Evolutionary conservation across 2,888 invertebrate genomes (phyloP), one percentile per base, ranked within the genome.

Genomic region (Diloba caeruleocephala): DNA sequence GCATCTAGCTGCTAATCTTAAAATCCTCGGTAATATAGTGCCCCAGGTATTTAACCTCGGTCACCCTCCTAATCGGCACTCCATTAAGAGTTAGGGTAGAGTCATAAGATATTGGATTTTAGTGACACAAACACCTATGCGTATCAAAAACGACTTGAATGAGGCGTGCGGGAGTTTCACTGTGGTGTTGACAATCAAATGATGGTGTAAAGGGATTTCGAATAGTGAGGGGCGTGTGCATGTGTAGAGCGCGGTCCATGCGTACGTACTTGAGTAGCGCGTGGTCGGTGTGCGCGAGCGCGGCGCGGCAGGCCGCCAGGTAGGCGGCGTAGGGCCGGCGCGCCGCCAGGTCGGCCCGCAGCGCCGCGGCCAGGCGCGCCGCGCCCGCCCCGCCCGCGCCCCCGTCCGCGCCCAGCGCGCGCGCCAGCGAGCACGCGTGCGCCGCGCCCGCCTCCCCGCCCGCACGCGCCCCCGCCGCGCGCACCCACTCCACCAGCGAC

Each of bases 301-400:
- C 86, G 0, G 90, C 91, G 1, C 92, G 67, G 56, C 90, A 89
- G 9, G 84, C 78, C 19, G 91, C 86, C 0, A 92, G 82, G 71
- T 92, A 91, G 37, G 89, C 84, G 31, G 90, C 89, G 76, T 92
- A 92, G 41, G 92, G 91, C 0, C 91, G 67, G 21, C 90, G 62
- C 36, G 92, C 90, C 12, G 90, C 89, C n/a, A 92, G 81, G 74
- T 92, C 92, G 1, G 89, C 85, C 0, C 90, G 77, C 72, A 92
- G 77, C 1, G 90, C 87, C 10, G 86, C 89, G 1, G 89, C 90
- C 12, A 91, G 83, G 0, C 90, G 79, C 7, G 81, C 41, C 59
- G 26, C 46, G 7, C 17, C 42, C 1, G 6, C 44, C 29, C 53
- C 74, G 36, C 74, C 41, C 59, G 26, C 46, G 7, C 17, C 42